Evolutionary conservation across 2,888 invertebrate species (phyloP), one percentile per base, ranked within the genome.

Genomic region (Eupithecia exiguata): DNA sequence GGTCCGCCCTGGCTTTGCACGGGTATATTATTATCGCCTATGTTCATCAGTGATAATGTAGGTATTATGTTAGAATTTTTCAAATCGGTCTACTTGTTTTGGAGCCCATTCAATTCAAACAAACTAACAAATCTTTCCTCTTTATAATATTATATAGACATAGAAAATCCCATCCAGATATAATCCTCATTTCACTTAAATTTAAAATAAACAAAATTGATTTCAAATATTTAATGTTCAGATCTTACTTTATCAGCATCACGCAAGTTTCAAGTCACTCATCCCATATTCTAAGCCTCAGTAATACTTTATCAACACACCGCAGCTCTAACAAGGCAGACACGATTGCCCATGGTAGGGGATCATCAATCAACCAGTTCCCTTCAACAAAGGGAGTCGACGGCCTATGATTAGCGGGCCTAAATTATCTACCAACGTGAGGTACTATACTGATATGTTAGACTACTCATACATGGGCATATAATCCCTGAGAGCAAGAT

Each of bases 361-460:
- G 86, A 84, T 89, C 91, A 92, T 92, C 91, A 92, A 92, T 92
- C 92, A 91, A 86, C 86, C 83, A 81, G 82, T 81, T 84, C 87
- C 86, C 87, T 86, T 85, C 88, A 84, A 88, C 90, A 89, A 88
- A 88, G 89, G 85, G 14, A 58, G 86, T 83, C 81, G 84, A 83
- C 83, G 84, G 86, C 86, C 85, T 87, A 90, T 91, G 91, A 92
- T 92, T 92, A 92, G 90, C 87, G 84, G 74, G 83, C 85, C 84
- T 86, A 87, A 88, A 91, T 91, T 91, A 91, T 91, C 90, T 88
- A 83, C 86, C 80, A 81, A 80, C 80, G 80, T 80, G 36, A 12
- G n/a, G 75, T 79, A 78, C 76, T 70, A 58, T 69, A 74, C 74
- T 63, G 49, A n/a, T 21, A 53, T 46, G 63, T 69, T 71, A 72